A percentile compares a stretch with the other conserved stretches of the same genome.
Evolutionary conservation across 1,140 invertebrate species (phyloP).

Genomic region (Brachionus paranguensis): DNA sequence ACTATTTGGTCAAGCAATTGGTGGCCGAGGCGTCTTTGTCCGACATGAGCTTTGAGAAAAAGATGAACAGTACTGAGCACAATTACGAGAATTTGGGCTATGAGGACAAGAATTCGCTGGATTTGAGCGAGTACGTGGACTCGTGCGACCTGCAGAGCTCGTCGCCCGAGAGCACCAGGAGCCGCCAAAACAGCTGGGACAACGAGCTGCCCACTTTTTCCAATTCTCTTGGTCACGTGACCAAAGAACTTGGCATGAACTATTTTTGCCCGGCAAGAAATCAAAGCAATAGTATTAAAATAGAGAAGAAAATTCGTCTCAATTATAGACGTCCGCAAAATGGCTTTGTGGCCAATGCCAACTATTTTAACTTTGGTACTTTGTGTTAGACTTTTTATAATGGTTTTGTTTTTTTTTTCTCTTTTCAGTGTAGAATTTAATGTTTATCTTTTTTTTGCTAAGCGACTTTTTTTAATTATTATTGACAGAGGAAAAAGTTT

Average conservation of each 20-base stretch:
- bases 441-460: background rate
- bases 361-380: conserved; percentile 20
- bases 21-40: conserved; percentile 23
- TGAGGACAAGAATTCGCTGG: background rate
- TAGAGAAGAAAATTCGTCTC: background rate
- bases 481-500: background rate
- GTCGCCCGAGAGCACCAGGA: background rate
- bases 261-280: background rate
- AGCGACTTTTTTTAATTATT: background rate
- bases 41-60: background rate
- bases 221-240: background rate
- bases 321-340: conserved; percentile 23
- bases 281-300: conserved; percentile 6
- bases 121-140: background rate
- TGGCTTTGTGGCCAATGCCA: background rate
- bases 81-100: conserved; percentile 6
- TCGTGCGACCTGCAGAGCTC: background rate
- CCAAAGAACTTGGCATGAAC: background rate
- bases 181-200: background rate
- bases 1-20: conserved; percentile 29
- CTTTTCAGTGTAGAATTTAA: background rate
- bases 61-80: background rate
- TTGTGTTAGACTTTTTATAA: background rate
- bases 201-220: background rate
- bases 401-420: background rate